These are phyloP conservation scores for Aproaerema taeniolella DNA, from an alignment of 2,888 invertebrate species.

Conservation along the genomic window DNA sequence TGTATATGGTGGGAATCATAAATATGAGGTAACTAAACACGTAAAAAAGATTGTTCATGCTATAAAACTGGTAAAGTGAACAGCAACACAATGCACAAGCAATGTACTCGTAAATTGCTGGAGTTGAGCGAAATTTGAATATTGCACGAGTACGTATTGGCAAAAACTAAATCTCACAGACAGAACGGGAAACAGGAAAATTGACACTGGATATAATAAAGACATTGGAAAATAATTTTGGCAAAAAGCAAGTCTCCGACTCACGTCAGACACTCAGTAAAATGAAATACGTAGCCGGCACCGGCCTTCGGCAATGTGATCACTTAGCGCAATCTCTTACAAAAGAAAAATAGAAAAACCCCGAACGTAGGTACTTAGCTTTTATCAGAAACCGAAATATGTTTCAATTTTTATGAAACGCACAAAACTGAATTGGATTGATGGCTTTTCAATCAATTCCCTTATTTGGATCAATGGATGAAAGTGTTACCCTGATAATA, in stretches of 20 bases:
- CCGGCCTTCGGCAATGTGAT: conserved; percentile 76
- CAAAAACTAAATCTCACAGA: too few relatives aligned
- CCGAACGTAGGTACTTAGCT: conserved; percentile 65
- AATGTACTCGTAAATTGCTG: too few relatives aligned
- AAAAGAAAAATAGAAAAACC: conserved; percentile 66
- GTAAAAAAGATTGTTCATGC: too few relatives aligned
- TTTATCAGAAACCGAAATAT: conserved; percentile 67
- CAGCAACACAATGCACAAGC: too few relatives aligned
- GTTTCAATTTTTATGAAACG: conserved; percentile 62
- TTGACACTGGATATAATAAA: conserved; percentile 61
- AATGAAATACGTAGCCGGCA: conserved; percentile 75
- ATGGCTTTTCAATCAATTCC: conserved; percentile 45
- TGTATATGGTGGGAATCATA: too few relatives aligned
- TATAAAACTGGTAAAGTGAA: too few relatives aligned
- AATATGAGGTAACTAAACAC: too few relatives aligned
- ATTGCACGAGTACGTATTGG: too few relatives aligned
- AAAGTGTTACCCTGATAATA: conserved; percentile 20
- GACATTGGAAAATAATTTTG: conserved; percentile 68
- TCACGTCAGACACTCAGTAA: conserved; percentile 75
- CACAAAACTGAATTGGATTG: conserved; percentile 51
- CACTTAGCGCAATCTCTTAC: conserved; percentile 77
- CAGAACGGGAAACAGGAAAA: conserved; percentile 46
- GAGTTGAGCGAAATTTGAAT: too few relatives aligned
- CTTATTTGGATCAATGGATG: conserved; percentile 36
- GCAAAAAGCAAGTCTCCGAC: conserved; percentile 72